Evolutionary conservation across 2,113 vertebrate species (phyloP), one percentile per base, ranked within the genome.

Genomic region (Dromiciops gliroides): DNA sequence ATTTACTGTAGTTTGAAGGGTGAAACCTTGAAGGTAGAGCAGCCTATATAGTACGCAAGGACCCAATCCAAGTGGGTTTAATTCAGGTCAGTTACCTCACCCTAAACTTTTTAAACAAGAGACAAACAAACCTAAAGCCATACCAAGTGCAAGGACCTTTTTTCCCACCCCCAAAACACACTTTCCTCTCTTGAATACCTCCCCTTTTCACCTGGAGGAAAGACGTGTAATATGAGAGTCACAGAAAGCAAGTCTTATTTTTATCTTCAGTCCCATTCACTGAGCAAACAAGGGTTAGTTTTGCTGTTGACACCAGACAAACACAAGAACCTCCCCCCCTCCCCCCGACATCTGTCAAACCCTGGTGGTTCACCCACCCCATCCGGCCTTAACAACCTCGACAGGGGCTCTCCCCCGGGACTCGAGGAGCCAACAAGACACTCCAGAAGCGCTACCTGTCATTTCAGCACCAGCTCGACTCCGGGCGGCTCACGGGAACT

Each of bases 311-410:
- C 53, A 48, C 92, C 89, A 7, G 47, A 53, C 89, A 48, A 37
- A 48, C 11, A 49, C 50, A 3, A 60, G 89, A 89, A 67, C 51
- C 96, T 90, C 90, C 51, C 60, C 24, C 91, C 88, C 60, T 44
- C 37, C 89, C n/a, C 60, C 91, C 26, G 92, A 95, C 94, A 95
- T 90, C 93, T 96, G 95, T 97, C 96, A 96, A 95, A 67, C 16
- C 90, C 89, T 2, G 28, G 44, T 9, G 48, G 53, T 23, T 19
- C 9, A 53, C 8, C 44, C 47, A 49, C 19, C 75, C 14, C 67
- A 22, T 44, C 9, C 16, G 19, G 67, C 31, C 28, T 37, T 12
- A 12, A 3, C 10, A 12, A 37, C 28, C 14, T 31, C 10, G 56
- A 37, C 56, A 3, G 28, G 12, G 56, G 28, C 56, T 37, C 4